Base-by-base conservation (phyloP, 64 coral and sea anemone genomes). In the Montipora cactus region DNA sequence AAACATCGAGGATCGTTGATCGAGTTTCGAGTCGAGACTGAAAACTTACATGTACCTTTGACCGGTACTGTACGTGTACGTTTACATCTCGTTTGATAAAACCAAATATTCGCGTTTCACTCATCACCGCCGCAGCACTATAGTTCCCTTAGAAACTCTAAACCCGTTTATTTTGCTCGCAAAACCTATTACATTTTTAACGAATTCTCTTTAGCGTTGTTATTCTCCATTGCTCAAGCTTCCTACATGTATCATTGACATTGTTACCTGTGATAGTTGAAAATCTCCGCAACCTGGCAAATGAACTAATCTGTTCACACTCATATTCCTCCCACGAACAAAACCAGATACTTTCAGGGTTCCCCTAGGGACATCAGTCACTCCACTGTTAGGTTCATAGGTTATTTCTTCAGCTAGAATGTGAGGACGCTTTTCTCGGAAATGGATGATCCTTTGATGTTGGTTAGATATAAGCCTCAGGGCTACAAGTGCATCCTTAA, bases 211-310 rank as follows among this genome's bases (percentile, higher is more conserved):
- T 37, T 37, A 2, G 37, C 37, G 37, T 37, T 37, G 37, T 37
- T 37, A 37, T 37, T 37, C 37, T 37, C 2, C 37, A 37, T 37
- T 37, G 37, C 37, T 37, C 37, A 37, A 37, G 37, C 37, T 37
- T 37, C 2, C 37, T 37, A 37, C 37, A 37, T 37, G 37, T 37
- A 16, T 14, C 3, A 11, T 4, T 15, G 9, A 64, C 61, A 14
- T 64, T 12, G 2, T 44, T 28, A 99, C 98, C 92, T 99, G 98
- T 22, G 78, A 86, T 77, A 99, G 94, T 47, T 99, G 95, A 59
- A 99, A 99, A 57, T 94, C 93, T 58, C 98, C 98, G 91, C 87
- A 99, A 7, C 98, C 98, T 46, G 98, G 92, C 70, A 99, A 67
- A 61, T 99, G 92, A 72, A 96, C 92, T 13, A 99, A 84, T 91